phyloP scores from a whole-genome alignment of 2,113 vertebrate genomes.

The Eclectus roratus region DNA sequence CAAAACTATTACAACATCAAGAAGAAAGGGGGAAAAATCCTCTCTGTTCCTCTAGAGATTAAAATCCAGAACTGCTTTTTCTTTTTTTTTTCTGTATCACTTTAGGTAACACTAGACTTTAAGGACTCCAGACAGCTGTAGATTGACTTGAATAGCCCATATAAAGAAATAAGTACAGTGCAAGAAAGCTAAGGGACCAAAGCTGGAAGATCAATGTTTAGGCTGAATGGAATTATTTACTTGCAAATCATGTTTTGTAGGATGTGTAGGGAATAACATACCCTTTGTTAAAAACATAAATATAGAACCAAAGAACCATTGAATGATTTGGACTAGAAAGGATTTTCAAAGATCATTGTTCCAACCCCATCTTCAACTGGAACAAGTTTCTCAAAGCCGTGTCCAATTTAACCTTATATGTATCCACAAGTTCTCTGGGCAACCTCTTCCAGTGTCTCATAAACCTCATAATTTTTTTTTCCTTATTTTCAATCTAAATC shows the following conservation, averaged over 20 bases:
- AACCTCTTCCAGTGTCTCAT: not conserved
- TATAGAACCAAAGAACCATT: not conserved
- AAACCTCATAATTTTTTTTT: not conserved
- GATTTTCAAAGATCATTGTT: not conserved
- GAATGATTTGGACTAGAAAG: not conserved
- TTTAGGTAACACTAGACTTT: not conserved
- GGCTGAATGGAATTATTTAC: not conserved
- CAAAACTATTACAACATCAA: not conserved
- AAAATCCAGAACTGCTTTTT: not conserved
- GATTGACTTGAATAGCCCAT: not conserved
- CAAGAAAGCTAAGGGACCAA: not conserved
- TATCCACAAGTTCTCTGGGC: not conserved
- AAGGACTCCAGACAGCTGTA: not conserved
- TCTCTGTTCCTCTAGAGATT: not conserved
- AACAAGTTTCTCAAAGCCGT: not conserved
- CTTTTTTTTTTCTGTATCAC: not conserved
- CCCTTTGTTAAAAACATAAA: not conserved
- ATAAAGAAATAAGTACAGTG: not conserved
- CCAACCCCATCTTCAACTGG: not conserved
- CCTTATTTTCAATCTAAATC: not conserved
- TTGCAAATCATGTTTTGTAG: not conserved
- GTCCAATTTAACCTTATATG: not conserved
- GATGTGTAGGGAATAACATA: not conserved
- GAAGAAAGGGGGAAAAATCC: not conserved
- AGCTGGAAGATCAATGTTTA: not conserved